phyloP scores from a whole-genome alignment of 2,797 vertebrate genomes.

The Enteromius thamalakanensis region DNA sequence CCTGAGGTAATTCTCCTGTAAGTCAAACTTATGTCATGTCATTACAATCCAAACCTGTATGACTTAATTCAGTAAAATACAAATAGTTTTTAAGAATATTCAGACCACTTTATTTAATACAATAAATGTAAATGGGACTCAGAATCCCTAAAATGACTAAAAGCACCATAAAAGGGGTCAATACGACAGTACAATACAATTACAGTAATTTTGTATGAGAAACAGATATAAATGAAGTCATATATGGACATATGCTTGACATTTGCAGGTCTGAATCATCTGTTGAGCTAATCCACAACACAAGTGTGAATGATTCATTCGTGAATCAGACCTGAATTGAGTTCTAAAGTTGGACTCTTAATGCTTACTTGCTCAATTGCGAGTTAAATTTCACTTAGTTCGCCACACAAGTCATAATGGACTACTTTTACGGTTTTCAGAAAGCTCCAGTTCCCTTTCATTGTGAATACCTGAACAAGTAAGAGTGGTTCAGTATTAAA shows the following conservation, averaged over 20 bases:
- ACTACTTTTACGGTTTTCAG: neutral
- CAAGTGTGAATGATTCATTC: conserved; percentile 14
- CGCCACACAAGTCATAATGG: neutral
- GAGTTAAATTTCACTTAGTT: neutral
- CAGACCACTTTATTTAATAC: neutral
- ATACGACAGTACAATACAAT: neutral
- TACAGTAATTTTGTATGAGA: neutral
- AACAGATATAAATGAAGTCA: conserved; percentile 2
- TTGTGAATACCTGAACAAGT: neutral
- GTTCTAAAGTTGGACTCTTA: neutral
- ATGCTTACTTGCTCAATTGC: neutral
- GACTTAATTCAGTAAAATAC: neutral
- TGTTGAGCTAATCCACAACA: neutral
- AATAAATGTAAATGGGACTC: neutral
- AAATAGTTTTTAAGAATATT: neutral
- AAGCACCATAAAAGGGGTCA: neutral
- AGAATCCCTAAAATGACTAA: neutral
- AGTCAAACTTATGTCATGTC: neutral
- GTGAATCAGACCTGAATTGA: neutral
- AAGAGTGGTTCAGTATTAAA: neutral
- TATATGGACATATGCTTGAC: neutral
- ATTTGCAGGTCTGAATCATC: neutral
- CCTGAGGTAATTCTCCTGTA: neutral
- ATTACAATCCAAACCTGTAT: neutral
- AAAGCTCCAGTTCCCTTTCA: neutral